Evolutionary conservation across 2,797 vertebrate genomes (phyloP), one percentile per base, ranked within the genome.

Genomic region (Denticeps clupeoides): DNA sequence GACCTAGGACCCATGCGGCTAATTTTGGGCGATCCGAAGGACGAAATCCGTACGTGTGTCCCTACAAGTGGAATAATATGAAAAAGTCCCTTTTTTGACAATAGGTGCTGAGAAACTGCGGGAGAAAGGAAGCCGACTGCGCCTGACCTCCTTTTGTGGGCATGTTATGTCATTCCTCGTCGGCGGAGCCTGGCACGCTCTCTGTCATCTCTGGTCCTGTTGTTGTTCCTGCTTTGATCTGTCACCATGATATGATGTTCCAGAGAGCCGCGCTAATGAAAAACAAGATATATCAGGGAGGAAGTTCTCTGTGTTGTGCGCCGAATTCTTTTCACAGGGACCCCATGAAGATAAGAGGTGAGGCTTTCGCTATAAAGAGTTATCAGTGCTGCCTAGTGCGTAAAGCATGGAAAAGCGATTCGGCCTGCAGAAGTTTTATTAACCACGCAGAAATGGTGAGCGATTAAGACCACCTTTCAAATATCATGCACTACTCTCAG

Each of bases 181-280:
- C 35, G 45, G 49, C 37, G 49, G n/a, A 45, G 45, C 50, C 21
- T 15, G 51, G 22, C 32, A 3, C 42, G 9, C 41, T 59, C 49
- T 13, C 55, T 65, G 62, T 63, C 52, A 67, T 51, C 55, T 46
- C 19, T 28, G 7, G 55, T 41, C 23, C 53, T 67, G 48, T 33
- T 59, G 49, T 58, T 55, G 61, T 67, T 59, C 60, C 33, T 51
- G 56, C 56, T 73, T 58, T 58, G 56, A 68, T 71, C 64, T 56
- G 50, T 51, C 32, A 43, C 28, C 23, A 16, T 37, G 63, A 70
- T 71, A 68, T 22, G 22, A 55, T 41, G 55, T 53, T 62, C 56
- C 53, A 60, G 59, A 68, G 59, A 64, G 23, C 27, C 55, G 51
- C 57, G 32, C 54, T 60, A 67, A 71, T 65, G 63, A 71, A 67